Conservation (phyloP, 2,888 invertebrate genomes). For the Ophion obscuratus region DNA sequence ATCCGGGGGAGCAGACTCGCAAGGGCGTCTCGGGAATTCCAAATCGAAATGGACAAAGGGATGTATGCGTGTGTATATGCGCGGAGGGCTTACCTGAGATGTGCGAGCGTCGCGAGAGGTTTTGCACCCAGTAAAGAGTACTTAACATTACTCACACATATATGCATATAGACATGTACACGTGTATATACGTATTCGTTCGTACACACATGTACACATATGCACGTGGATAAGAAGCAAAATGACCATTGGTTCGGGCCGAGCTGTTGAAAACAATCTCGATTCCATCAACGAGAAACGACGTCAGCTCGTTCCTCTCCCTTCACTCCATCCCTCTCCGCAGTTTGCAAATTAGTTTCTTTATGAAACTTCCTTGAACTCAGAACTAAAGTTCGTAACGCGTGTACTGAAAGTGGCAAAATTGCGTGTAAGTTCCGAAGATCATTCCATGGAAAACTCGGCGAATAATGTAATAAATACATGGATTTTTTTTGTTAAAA, state of each 20-base stretch:
- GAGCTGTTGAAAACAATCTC: slow-evolving; percentile 73
- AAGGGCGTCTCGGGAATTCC: slow-evolving; percentile 74
- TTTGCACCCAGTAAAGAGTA: slow-evolving; percentile 45
- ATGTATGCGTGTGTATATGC: slow-evolving; percentile 65
- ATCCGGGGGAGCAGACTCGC: slow-evolving; percentile 45
- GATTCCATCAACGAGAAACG: slow-evolving; percentile 72
- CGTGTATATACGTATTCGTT: slow-evolving; percentile 22
- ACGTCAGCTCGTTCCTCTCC: slow-evolving; percentile 34
- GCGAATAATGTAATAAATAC: too few species aligned
- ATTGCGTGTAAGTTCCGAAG: neutral
- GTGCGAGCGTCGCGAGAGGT: slow-evolving; percentile 60
- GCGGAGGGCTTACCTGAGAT: slow-evolving; percentile 54
- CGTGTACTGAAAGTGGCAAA: neutral
- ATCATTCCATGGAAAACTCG: neutral
- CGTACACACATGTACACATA: slow-evolving; percentile 12
- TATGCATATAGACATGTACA: neutral
- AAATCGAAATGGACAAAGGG: slow-evolving; percentile 80
- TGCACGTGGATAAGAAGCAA: slow-evolving; percentile 31
- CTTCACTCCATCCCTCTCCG: slow-evolving; percentile 32
- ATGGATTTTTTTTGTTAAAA: too few species aligned
- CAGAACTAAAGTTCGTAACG: neutral
- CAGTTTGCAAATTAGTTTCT: slow-evolving; percentile 68
- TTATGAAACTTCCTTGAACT: slow-evolving; percentile 50
- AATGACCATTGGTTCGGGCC: slow-evolving; percentile 69
- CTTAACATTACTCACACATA: slow-evolving; percentile 8